These are phyloP conservation scores for Bos indicus DNA, from an alignment of 2,113 vertebrate genomes.

Conservation along the genomic window DNA sequence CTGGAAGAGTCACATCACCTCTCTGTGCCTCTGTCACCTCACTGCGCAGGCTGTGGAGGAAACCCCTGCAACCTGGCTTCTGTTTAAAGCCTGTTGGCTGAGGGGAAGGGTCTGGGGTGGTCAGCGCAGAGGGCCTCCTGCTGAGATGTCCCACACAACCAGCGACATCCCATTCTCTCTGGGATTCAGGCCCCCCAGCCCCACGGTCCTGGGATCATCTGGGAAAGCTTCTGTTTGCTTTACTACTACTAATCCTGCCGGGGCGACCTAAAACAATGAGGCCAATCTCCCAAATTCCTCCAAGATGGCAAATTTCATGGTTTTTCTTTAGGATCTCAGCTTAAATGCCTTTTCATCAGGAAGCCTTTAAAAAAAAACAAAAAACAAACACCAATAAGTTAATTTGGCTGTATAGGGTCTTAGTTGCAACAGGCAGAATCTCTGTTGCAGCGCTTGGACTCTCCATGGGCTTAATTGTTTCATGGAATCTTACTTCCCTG, in stretches of 20 bases:
- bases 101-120: background rate
- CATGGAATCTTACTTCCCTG: background rate
- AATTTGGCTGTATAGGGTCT: background rate
- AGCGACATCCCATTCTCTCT: background rate
- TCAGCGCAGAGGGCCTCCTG: background rate
- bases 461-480: background rate
- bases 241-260: too few species aligned
- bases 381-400: background rate
- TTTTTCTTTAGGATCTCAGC: background rate
- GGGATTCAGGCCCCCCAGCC: background rate
- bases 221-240: background rate
- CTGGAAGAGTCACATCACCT: background rate
- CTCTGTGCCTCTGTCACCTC: background rate
- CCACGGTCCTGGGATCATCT: background rate
- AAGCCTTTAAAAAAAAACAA: background rate
- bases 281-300: background rate
- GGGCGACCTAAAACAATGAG: background rate
- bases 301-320: background rate
- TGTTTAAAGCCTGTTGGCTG: fast-evolving
- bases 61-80: background rate
- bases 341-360: background rate
- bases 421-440: background rate
- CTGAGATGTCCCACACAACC: background rate
- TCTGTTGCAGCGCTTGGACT: background rate
- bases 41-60: background rate